Evolutionary conservation across 2,888 invertebrate species (phyloP), one percentile per base, ranked within the genome.

Genomic region (Diarsia rubi): DNA sequence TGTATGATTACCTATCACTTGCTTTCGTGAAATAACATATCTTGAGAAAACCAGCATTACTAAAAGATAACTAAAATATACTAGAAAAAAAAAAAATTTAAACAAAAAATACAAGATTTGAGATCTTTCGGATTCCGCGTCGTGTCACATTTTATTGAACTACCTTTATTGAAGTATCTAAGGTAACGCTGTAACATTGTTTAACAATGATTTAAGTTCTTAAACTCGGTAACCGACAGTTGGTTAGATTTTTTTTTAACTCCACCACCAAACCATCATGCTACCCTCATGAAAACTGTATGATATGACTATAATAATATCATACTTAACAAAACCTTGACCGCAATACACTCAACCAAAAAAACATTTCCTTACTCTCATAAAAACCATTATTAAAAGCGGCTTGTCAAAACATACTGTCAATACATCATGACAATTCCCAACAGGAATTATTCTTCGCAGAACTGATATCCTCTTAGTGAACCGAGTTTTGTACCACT

Each of bases 401-500:
- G 65, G 71, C 78, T 85, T 83, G 80, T 82, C 85, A 81, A 79
- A 89, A 86, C 73, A 78, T 78, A 74, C 83, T 79, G 87, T 86
- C 86, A 90, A 89, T 88, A 86, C 86, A 83, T 85, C 70, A 84
- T 78, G 74, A 80, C 67, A 81, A 88, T 79, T 84, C 86, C 86
- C 88, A 69, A 65, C 31, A 75, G 79, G 75, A 88, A 83, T 85
- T 62, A 82, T 80, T 79, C 72, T 42, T 60, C 62, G 42, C 66
- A 71, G 69, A 65, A 72, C 74, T 73, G 85, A 86, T 84, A 88
- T 89, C 86, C 83, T 88, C 87, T 89, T 89, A 90, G 74, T 77
- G 83, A 66, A 88, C 84, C 78, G 78, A 85, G 85, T 88, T 88
- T 88, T 88, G 76, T 88, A 88, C 88, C 91, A 91, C 92, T 92